Conservation (phyloP, 2,113 vertebrate species). For the Etheostoma spectabile region DNA sequence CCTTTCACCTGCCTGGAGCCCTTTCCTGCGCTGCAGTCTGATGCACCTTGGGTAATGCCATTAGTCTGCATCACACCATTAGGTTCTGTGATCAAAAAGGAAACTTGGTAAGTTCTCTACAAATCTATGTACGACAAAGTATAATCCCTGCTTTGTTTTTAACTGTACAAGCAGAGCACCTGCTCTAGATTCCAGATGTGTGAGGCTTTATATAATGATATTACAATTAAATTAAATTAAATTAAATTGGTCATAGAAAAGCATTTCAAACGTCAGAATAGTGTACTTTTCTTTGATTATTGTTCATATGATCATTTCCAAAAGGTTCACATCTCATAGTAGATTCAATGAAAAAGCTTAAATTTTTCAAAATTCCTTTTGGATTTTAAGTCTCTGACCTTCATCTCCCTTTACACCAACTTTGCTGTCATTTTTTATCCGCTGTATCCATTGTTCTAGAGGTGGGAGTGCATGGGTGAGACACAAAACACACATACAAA, state of each 20-base stretch:
- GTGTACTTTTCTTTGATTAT: too few relatives aligned
- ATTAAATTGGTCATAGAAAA: neutral
- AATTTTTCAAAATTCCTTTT: constrained; percentile 9
- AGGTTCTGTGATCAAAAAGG: constrained; percentile 45
- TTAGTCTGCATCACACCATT: constrained; percentile 60
- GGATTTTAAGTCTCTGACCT: constrained; percentile 65
- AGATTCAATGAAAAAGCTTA: neutral
- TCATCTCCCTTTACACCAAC: constrained; percentile 61
- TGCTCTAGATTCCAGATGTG: neutral
- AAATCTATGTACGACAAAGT: neutral
- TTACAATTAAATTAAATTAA: too few relatives aligned
- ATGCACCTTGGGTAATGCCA: constrained; percentile 14
- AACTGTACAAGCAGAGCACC: neutral
- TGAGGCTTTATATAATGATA: neutral
- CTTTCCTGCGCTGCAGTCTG: constrained; percentile 76
- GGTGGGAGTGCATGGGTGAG: constrained; percentile 35
- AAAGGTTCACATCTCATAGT: too few relatives aligned
- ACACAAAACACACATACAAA: constrained; percentile 46
- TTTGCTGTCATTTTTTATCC: constrained; percentile 71
- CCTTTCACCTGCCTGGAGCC: constrained; percentile 88
- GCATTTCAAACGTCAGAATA: neutral
- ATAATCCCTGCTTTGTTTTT: neutral
- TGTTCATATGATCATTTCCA: too few relatives aligned
- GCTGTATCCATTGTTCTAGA: constrained; percentile 83
- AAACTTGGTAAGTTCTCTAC: neutral